These are phyloP conservation scores for Brachionus rotundiformis DNA, from an alignment of 1,140 invertebrate genomes.

Conservation along the genomic window DNA sequence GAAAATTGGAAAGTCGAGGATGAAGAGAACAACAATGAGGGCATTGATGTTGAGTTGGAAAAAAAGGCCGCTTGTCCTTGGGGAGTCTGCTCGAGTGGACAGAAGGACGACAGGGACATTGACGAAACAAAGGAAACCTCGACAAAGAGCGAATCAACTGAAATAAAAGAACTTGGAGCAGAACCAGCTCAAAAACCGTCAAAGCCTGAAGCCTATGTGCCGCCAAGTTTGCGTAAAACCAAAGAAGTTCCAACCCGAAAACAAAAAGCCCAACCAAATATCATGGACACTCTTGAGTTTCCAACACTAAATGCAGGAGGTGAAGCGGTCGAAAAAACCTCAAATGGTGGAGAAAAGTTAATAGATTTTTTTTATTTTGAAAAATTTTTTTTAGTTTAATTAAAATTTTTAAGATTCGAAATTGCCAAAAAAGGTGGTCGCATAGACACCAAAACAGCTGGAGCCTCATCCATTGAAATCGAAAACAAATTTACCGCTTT, in stretches of 20 bases:
- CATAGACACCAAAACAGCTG: slow-evolving; percentile 12
- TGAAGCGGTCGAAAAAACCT: background rate
- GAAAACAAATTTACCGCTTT: slow-evolving; percentile 49
- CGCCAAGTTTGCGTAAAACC: slow-evolving; percentile 9
- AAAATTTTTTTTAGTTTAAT: background rate
- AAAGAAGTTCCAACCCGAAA: background rate
- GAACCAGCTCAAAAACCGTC: background rate
- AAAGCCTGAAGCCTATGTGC: background rate
- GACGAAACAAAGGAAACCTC: background rate
- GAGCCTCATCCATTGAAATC: background rate
- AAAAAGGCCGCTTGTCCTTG: slow-evolving; percentile 44
- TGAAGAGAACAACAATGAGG: slow-evolving; percentile 41
- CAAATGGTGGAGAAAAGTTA: slow-evolving; percentile 28
- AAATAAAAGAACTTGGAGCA: background rate
- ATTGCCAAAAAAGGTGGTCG: slow-evolving; percentile 31
- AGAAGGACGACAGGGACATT: background rate
- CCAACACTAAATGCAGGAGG: slow-evolving; percentile 28
- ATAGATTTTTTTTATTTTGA: background rate
- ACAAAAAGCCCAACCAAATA: slow-evolving; percentile 44
- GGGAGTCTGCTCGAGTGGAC: background rate
- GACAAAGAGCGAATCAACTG: background rate
- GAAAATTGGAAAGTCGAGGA: slow-evolving; percentile 51
- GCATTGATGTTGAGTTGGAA: slow-evolving; percentile 17
- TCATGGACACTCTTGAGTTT: slow-evolving; percentile 48
- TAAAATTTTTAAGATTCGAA: slow-evolving; percentile 36